These are phyloP conservation scores for Gymnoscopelus microlampas DNA, from an alignment of 2,797 vertebrate species.

Conservation along the genomic window DNA sequence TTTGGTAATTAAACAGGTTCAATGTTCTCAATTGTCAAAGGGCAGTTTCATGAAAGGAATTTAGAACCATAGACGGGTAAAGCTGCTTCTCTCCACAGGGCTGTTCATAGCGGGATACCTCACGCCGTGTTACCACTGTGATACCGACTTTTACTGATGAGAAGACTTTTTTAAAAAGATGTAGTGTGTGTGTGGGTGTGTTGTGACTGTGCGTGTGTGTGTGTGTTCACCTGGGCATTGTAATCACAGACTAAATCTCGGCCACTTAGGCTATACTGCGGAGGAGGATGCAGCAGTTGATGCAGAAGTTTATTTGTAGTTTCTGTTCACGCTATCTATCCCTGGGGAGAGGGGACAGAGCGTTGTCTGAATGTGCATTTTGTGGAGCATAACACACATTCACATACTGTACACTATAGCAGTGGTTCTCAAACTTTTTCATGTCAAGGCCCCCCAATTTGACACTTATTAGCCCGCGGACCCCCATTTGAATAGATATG, in stretches of 20 bases:
- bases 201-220: conserved; percentile 30
- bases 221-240: conserved; percentile 41
- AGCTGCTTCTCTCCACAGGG: conserved; percentile 15
- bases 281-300: conserved; percentile 7
- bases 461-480: too few species aligned
- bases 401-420: not conserved
- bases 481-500: too few species aligned
- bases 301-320: conserved; percentile 45
- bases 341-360: conserved; percentile 19
- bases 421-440: too few species aligned
- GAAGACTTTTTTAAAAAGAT: conserved; percentile 56
- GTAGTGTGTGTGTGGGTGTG: conserved; percentile 6
- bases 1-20: conserved; percentile 35
- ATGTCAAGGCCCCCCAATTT: too few species aligned
- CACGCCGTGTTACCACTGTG: conserved; percentile 56
- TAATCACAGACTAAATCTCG: conserved; percentile 55
- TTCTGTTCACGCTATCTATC: conserved; percentile 38
- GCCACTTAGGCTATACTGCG: conserved; percentile 47
- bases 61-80: not conserved
- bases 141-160: conserved; percentile 60
- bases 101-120: conserved; percentile 43
- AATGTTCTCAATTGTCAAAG: conserved; percentile 12
- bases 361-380: conserved; percentile 19
- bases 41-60: conserved; percentile 20
- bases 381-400: not conserved